Base-by-base conservation (phyloP, 2,888 invertebrate genomes). In the Platerodrilus igneus region DNA sequence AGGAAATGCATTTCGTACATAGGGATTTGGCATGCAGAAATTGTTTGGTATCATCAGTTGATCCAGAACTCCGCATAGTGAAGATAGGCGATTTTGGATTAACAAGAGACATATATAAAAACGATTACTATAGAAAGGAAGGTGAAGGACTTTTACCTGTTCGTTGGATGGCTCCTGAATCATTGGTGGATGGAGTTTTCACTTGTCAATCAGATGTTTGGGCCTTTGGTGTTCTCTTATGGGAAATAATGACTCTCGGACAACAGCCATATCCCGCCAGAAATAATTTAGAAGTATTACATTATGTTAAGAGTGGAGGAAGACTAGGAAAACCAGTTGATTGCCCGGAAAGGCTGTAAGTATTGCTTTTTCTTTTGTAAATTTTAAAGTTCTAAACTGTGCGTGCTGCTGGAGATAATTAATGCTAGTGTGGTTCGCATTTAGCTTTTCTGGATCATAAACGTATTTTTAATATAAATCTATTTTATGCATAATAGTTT, bases 91-190 rank as follows among this genome's bases (percentile, higher is more conserved):
- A 97, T 69, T 97, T 97, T 65, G 97, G 97, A 0, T 73, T 99
- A 5, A 95, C 97, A 0, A 75, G 97, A 46, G 96, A 97, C 66
- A 91, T 97, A 47, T 96, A 96, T 68, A 91, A 92, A 65, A 94
- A 90, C 60, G 96, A 97, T 66, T 99, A 97, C 62, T 99, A 97
- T 62, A 78, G 95, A 48, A 95, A 96, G 67, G 93, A 93, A 68
- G 88, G 90, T 2, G 84, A 85, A 72, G 83, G 94, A 1, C 70
- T 95, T 27, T 67, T 97, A 32, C 97, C 96, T 2, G 93, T 97
- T 1, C 76, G 95, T 22, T 97, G 97, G 97, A 96, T 99, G 95
- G 86, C 95, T 0, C 96, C 96, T 1, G 99, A 99, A 69, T 92
- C 94, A 14, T 71, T 97, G 7, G 84, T 92, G 2, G 95, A 96